Evolutionary conservation across 2,797 vertebrate genomes (phyloP).

Genomic region (Coilia nasus): DNA sequence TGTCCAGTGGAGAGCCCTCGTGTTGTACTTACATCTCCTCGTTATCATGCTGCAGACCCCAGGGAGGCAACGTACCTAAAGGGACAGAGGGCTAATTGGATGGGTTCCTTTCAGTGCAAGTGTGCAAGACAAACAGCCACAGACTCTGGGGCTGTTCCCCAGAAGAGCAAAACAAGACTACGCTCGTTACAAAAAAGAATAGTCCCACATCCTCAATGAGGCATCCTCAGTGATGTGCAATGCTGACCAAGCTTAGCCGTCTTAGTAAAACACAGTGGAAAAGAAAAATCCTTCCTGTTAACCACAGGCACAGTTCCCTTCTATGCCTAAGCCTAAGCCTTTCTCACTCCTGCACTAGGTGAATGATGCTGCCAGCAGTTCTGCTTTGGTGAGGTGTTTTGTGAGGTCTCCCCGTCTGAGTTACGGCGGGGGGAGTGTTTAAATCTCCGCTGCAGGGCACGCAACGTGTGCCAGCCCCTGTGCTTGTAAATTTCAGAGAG

Average conservation of each 20-base stretch:
- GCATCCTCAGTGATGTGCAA: neutral
- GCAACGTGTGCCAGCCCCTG: neutral
- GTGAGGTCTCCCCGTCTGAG: neutral
- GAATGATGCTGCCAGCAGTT: neutral
- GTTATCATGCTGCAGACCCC: neutral
- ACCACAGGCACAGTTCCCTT: neutral
- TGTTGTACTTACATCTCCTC: neutral
- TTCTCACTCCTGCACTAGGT: neutral
- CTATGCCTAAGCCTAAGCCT: too few species aligned
- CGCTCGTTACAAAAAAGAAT: too few species aligned
- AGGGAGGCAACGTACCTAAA: neutral
- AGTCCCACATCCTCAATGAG: too few species aligned
- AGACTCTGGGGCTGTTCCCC: neutral
- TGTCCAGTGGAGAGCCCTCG: neutral
- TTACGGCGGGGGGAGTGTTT: neutral
- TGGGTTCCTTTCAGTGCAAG: neutral
- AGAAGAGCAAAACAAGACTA: neutral
- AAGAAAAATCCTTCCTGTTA: neutral
- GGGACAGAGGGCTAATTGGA: neutral
- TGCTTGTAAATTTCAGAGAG: neutral
- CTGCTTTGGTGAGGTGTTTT: constrained; percentile 4
- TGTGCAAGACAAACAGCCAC: neutral
- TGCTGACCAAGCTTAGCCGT: neutral
- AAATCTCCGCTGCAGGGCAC: neutral
- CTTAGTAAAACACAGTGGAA: neutral